Percentiles rank a stretch among this genome's conserved stretches.
Evolutionary conservation across 2,888 invertebrate genomes (phyloP).

Genomic region (Lasioglossum vierecki): DNA sequence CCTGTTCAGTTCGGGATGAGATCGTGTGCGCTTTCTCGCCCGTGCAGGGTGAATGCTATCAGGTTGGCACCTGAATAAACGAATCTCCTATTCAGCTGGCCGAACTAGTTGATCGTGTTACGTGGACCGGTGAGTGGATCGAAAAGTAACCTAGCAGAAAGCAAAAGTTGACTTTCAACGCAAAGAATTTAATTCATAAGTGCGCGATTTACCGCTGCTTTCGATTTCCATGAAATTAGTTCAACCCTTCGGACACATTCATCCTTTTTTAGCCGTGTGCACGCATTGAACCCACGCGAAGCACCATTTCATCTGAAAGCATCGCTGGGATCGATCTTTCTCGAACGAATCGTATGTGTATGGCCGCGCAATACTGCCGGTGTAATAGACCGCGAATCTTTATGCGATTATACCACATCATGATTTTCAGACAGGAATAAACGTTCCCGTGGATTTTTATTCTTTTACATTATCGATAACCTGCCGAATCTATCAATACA

Average conservation of each 20-base stretch:
- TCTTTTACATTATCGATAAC: not conserved
- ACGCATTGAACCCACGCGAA: not conserved
- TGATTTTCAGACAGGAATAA: not conserved
- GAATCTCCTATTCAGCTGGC: slow-evolving; percentile 1
- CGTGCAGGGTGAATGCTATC: slow-evolving; percentile 1
- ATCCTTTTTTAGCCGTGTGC: not conserved
- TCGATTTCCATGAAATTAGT: slow-evolving; percentile 11
- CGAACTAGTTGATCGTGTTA: not conserved
- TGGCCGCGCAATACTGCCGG: not conserved
- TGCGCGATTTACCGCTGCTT: not conserved
- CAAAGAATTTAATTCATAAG: not conserved
- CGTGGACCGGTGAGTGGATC: not conserved
- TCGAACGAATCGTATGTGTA: not conserved
- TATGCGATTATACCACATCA: not conserved
- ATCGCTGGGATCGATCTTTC: not conserved
- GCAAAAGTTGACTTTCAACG: not conserved
- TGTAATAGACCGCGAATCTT: not conserved
- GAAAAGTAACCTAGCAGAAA: not conserved
- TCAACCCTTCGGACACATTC: not conserved
- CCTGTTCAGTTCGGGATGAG: not conserved
- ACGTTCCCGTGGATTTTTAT: not conserved
- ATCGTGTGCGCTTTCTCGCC: not conserved
- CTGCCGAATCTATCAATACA: not conserved
- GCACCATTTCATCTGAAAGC: not conserved
- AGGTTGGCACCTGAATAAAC: slow-evolving; percentile 6